Conservation (phyloP, 53 echinoderm and acorn worm species). For the Arbacia lixula region DNA sequence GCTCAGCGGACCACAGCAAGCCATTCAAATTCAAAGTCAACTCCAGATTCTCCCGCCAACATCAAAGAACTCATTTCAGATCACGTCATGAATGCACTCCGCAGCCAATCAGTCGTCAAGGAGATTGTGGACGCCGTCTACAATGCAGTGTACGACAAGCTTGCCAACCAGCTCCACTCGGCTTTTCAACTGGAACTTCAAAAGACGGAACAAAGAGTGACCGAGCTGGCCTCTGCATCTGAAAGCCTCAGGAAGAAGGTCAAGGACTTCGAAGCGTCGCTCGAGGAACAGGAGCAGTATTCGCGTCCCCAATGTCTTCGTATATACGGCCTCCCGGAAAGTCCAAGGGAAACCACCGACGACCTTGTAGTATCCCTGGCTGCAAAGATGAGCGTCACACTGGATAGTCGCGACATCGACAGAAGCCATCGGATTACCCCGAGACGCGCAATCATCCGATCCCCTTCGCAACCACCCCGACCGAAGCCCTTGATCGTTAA, state of each 20-base stretch:
- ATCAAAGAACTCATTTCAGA: no score
- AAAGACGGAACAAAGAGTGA: no score
- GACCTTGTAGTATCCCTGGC: not conserved
- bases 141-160: no score
- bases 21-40: no score
- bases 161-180: no score
- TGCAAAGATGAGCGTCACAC: not conserved
- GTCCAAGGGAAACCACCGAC: slow-evolving; percentile 16
- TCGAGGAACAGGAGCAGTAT: slow-evolving; percentile 22
- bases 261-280: not conserved
- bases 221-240: not conserved
- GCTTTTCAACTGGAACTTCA: no score
- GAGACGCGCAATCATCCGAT: not conserved
- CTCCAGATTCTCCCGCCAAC: no score
- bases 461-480: not conserved
- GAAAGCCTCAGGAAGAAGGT: not conserved
- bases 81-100: no score
- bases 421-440: not conserved
- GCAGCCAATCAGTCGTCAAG: no score
- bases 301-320: slow-evolving; percentile 12
- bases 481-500: not conserved
- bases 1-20: no score
- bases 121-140: no score
- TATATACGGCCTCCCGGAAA: slow-evolving; percentile 15
- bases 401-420: not conserved